These are phyloP conservation scores for Eudemis profundana DNA, from an alignment of 2,888 invertebrate genomes.

Conservation along the genomic window DNA sequence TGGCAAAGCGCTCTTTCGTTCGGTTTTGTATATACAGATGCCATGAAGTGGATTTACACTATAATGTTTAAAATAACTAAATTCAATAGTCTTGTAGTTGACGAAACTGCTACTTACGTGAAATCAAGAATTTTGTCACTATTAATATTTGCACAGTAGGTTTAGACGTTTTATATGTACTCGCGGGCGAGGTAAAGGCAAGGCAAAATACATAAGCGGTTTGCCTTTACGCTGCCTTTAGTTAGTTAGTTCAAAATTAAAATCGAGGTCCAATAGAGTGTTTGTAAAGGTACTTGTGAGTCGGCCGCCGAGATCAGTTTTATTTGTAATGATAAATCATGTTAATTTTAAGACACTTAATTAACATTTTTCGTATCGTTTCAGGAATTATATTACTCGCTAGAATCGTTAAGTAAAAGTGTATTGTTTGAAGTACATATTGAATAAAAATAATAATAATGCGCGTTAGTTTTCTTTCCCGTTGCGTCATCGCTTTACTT, in stretches of 20 bases:
- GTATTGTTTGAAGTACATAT: constrained; percentile 80
- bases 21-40: constrained; percentile 17
- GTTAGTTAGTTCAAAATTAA: constrained; percentile 79
- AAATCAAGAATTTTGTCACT: constrained; percentile 36
- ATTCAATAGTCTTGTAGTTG: constrained; percentile 27
- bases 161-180: constrained; percentile 38
- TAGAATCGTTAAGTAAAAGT: constrained; percentile 82
- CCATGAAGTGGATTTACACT: constrained; percentile 18
- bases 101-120: constrained; percentile 5
- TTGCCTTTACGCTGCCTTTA: constrained; percentile 62
- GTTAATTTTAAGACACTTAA: constrained; percentile 74
- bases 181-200: constrained; percentile 38
- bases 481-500: constrained; percentile 10
- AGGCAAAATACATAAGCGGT: constrained; percentile 16
- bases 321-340: constrained; percentile 77
- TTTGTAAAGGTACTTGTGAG: constrained; percentile 72
- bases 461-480: constrained; percentile 58
- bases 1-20: constrained; percentile 29
- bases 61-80: constrained; percentile 12
- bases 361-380: constrained; percentile 74
- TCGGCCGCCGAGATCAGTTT: constrained; percentile 69
- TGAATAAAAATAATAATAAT: constrained; percentile 76
- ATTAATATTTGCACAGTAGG: constrained; percentile 40
- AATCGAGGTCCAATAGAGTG: constrained; percentile 83
- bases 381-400: constrained; percentile 80